Percentiles rank a stretch among this genome's conserved stretches.
Evolutionary conservation across 2,113 vertebrate genomes (phyloP).

Genomic region (Parotia lawesii): DNA sequence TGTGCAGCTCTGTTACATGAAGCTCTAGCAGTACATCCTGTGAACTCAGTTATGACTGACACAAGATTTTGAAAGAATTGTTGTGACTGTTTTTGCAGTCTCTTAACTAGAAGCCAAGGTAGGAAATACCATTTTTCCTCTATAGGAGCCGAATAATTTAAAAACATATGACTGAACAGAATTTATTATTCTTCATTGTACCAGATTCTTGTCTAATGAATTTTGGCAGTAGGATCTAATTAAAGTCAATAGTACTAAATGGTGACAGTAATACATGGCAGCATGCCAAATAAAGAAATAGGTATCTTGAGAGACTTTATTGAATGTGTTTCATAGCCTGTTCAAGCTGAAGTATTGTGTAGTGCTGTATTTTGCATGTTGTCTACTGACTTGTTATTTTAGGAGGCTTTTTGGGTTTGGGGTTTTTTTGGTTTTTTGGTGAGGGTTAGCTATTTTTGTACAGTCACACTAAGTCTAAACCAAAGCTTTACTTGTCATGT

Average conservation of each 20-base stretch:
- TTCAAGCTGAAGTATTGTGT: background rate
- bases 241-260: constrained; percentile 38
- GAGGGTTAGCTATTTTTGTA: background rate
- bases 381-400: background rate
- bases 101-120: background rate
- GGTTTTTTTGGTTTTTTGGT: background rate
- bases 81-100: background rate
- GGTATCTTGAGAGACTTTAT: background rate
- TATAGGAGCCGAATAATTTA: constrained; percentile 25
- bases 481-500: background rate
- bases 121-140: background rate
- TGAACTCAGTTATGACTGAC: background rate
- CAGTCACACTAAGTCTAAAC: background rate
- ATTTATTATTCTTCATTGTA: constrained; percentile 58
- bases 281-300: constrained; percentile 21
- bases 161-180: constrained; percentile 51
- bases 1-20: background rate
- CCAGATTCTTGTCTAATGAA: constrained; percentile 44
- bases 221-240: constrained; percentile 64
- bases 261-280: constrained; percentile 44
- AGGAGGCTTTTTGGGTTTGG: background rate
- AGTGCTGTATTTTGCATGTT: background rate
- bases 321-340: background rate
- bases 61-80: background rate
- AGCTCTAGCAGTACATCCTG: background rate